These are phyloP conservation scores for Pseudorectes ferrugineus DNA, from an alignment of 2,113 vertebrate species.

Conservation along the genomic window DNA sequence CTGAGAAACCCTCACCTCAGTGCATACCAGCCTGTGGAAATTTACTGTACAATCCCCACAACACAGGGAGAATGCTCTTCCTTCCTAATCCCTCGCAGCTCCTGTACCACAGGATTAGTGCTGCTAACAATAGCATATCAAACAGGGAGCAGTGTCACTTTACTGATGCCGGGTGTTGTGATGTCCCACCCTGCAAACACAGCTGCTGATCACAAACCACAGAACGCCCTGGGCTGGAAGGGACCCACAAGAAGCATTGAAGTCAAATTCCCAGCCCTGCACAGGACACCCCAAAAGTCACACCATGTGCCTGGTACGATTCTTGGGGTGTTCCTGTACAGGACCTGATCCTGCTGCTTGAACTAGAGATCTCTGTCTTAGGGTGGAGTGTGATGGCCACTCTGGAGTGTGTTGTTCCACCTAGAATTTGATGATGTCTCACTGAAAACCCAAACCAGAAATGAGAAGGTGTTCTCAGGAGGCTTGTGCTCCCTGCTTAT, in stretches of 20 bases:
- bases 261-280: background rate
- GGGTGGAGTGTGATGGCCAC: background rate
- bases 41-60: background rate
- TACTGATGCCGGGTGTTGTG: background rate
- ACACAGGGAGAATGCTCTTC: background rate
- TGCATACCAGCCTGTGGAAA: background rate
- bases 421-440: background rate
- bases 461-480: background rate
- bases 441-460: background rate
- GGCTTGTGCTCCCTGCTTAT: background rate
- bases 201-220: background rate
- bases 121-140: conserved; percentile 10
- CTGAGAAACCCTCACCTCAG: background rate
- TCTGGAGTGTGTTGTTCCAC: background rate
- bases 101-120: background rate
- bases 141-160: background rate
- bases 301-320: background rate
- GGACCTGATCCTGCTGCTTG: background rate
- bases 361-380: background rate
- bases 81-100: conserved; percentile 23
- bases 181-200: background rate
- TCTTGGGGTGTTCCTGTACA: background rate
- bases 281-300: background rate
- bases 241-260: background rate
- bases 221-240: background rate